Base-by-base conservation (phyloP, 2,113 vertebrate genomes). In the Prinia subflava region DNA sequence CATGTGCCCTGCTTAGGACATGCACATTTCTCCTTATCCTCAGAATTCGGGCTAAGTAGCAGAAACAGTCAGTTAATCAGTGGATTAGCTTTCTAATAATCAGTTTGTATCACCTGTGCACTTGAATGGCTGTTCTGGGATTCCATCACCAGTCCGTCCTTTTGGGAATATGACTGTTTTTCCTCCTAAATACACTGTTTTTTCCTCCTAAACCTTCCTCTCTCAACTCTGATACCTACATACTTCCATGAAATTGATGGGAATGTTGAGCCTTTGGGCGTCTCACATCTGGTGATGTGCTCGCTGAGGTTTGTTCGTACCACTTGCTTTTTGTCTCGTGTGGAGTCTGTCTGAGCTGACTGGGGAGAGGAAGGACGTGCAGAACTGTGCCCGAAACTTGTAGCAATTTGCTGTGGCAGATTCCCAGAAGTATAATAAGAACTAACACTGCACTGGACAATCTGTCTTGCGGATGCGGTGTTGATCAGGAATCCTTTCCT, bases 301-400 rank as follows among this genome's bases (percentile, higher is more conserved):
- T 91, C 0, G 0, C 56, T 73, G 64, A 57, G 25, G 13, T 87
- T 90, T 73, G 41, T 28, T 57, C 0, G 0, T 87, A 19, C 69
- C 24, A 8, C 7, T 94, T 70, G 39, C 7, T 74, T 65, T 74
- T 67, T 55, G 8, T 70, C 3, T 27, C 46, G 21, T 2, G 2
- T 64, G 31, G 16, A 74, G 52, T 44, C 49, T 53, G 17, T 67
- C 56, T 86, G 64, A 41, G 83, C 42, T 55, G 67, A 25, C 37
- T 2, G 2, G 24, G 46, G 68, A 44, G 35, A 42, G 53, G 67
- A 65, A 41, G 53, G 70, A 41, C 0, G 0, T 80, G 39, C 50
- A 42, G 47, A 71, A 62, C 68, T 81, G 31, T 71, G 68, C 80
- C 79, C 5, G 4, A 80, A 96, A 91, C 64, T 65, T 71, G 60